phyloP scores from a whole-genome alignment of 2,113 vertebrate species.

The Engraulis encrasicolus region DNA sequence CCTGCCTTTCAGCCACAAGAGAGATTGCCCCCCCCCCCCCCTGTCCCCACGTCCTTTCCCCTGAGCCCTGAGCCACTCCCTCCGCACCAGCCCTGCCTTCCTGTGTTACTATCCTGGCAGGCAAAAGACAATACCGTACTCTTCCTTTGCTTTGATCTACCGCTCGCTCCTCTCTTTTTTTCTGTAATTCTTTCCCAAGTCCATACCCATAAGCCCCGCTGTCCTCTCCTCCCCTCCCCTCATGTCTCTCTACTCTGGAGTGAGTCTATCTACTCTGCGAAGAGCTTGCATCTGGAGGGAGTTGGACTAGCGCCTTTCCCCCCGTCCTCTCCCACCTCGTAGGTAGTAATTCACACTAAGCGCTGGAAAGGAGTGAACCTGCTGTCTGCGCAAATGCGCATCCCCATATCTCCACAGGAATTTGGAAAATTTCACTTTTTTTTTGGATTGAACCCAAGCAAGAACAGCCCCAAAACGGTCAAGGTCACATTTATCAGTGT shows the following conservation, averaged over 20 bases:
- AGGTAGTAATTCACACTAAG: slow-evolving; percentile 41
- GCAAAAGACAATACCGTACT: slow-evolving; percentile 38
- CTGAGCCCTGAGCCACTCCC: slow-evolving; percentile 8
- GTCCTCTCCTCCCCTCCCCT: slow-evolving; percentile 31
- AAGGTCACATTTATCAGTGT: slow-evolving; percentile 38
- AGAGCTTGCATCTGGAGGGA: slow-evolving; percentile 41
- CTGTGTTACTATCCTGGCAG: slow-evolving; percentile 35
- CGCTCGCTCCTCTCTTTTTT: not conserved
- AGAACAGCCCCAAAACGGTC: slow-evolving; percentile 16
- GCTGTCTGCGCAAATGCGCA: slow-evolving; percentile 37
- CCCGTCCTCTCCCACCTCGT: slow-evolving; percentile 38
- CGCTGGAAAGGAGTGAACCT: slow-evolving; percentile 31
- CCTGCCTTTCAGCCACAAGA: not conserved
- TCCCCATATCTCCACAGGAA: slow-evolving; percentile 32
- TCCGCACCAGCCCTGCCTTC: slow-evolving; percentile 27
- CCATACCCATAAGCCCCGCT: slow-evolving; percentile 36
- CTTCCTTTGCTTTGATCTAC: slow-evolving; percentile 45
- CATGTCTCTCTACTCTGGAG: slow-evolving; percentile 24
- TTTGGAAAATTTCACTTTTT: slow-evolving; percentile 34
- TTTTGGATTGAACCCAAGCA: slow-evolving; percentile 17
- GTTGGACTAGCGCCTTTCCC: slow-evolving; percentile 28
- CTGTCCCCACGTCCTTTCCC: no score
- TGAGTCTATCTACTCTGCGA: no score
- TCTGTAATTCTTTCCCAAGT: slow-evolving; percentile 33
- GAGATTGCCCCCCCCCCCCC: not conserved